A percentile compares a stretch with the other conserved stretches of the same genome.
phyloP scores from a whole-genome alignment of 2,888 invertebrate species.

The Coecobrya sp. region DNA sequence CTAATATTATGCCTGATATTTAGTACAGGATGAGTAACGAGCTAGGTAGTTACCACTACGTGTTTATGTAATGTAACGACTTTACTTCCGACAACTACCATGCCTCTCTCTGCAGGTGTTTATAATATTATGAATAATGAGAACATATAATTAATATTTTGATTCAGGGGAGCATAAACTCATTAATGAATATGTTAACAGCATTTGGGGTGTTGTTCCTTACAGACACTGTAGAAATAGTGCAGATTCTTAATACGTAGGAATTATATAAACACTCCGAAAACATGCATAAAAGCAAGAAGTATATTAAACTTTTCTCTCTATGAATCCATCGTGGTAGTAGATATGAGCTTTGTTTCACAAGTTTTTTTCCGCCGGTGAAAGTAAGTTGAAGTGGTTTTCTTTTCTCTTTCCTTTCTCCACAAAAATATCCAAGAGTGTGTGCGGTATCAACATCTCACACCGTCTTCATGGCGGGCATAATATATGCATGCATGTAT shows the following conservation, averaged over 20 bases:
- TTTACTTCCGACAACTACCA: too few relatives aligned
- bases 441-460: conserved; percentile 19
- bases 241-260: not conserved
- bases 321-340: not conserved
- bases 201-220: not conserved
- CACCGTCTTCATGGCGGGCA: too few relatives aligned
- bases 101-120: not conserved
- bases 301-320: not conserved
- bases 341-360: conserved; percentile 5
- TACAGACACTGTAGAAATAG: not conserved
- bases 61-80: not conserved
- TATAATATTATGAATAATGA: not conserved
- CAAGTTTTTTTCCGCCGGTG: not conserved
- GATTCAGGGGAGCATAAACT: conserved; percentile 19
- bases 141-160: conserved; percentile 40
- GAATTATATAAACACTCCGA: not conserved
- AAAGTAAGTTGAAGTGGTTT: not conserved
- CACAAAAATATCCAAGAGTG: not conserved
- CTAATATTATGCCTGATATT: too few relatives aligned
- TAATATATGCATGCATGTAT: too few relatives aligned
- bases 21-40: too few relatives aligned
- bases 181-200: conserved; percentile 33
- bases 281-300: not conserved
- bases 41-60: too few relatives aligned
- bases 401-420: not conserved